A percentile compares a stretch with the other conserved stretches of the same genome.
These are phyloP conservation scores for Drosophila subsilvestris DNA, from an alignment of 2,888 invertebrate genomes.

Conservation along the genomic window DNA sequence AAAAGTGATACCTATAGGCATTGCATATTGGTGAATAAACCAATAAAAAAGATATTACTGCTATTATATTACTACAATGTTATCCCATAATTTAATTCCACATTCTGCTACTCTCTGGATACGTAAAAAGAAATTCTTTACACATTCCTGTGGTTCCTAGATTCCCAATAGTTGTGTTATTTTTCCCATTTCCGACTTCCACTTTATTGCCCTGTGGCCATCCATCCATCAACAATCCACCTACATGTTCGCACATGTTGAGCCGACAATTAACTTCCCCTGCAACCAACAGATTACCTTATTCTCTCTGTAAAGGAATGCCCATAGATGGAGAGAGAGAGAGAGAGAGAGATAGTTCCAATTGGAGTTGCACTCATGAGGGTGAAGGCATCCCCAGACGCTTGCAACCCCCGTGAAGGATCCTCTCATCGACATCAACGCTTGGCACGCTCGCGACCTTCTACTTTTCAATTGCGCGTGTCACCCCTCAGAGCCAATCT, in stretches of 20 bases:
- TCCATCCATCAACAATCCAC: constrained; percentile 12
- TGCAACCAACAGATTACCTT: constrained; percentile 4
- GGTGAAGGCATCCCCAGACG: constrained; percentile 14
- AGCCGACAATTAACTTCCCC: constrained; percentile 26
- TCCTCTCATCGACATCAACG: neutral
- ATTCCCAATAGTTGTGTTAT: neutral
- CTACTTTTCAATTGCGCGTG: constrained; percentile 59
- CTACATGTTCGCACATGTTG: constrained; percentile 43
- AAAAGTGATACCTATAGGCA: too few relatives aligned
- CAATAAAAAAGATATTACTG: too few relatives aligned
- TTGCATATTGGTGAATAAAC: too few relatives aligned
- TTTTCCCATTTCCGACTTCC: neutral
- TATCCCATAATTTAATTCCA: too few relatives aligned
- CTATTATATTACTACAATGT: too few relatives aligned
- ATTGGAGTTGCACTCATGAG: constrained; percentile 37
- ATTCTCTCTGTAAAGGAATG: constrained; percentile 19
- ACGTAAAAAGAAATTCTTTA: too few relatives aligned
- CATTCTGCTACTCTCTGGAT: too few relatives aligned
- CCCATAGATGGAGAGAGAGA: neutral
- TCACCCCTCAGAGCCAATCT: constrained; percentile 35
- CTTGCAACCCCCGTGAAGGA: constrained; percentile 12
- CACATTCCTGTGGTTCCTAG: neutral
- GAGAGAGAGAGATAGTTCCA: constrained; percentile 18
- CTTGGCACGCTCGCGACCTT: constrained; percentile 48
- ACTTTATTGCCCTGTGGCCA: neutral